Conservation (phyloP, 2,113 vertebrate genomes). For the Upupa epops region DNA sequence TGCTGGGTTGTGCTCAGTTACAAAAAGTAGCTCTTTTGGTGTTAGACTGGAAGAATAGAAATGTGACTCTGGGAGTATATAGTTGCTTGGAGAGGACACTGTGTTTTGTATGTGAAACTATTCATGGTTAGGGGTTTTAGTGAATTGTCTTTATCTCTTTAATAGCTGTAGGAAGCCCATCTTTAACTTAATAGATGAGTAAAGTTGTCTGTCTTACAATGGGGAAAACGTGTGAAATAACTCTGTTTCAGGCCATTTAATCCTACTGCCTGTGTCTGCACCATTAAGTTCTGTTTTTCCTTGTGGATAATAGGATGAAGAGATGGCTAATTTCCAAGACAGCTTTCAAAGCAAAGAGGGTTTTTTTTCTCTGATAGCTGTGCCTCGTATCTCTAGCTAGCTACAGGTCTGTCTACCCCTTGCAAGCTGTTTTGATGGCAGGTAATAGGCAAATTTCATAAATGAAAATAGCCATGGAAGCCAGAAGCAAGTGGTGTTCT, state of each 20-base stretch:
- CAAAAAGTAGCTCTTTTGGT: not conserved
- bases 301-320: not conserved
- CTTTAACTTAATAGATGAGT: not conserved
- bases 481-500: not conserved
- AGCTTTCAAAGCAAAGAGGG: not conserved
- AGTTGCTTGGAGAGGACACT: not conserved
- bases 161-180: not conserved
- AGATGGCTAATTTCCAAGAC: not conserved
- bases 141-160: not conserved
- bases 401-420: not conserved
- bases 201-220: not conserved
- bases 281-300: not conserved
- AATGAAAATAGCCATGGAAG: not conserved
- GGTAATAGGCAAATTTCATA: not conserved
- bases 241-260: slow-evolving; percentile 1
- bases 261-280: not conserved
- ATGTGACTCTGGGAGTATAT: not conserved
- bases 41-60: not conserved
- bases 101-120: not conserved
- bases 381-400: not conserved
- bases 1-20: not conserved
- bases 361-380: not conserved
- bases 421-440: not conserved
- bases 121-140: not conserved
- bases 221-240: too few species aligned